phyloP scores from a whole-genome alignment of 2,797 vertebrate genomes.

The Enteromius mattozi region DNA sequence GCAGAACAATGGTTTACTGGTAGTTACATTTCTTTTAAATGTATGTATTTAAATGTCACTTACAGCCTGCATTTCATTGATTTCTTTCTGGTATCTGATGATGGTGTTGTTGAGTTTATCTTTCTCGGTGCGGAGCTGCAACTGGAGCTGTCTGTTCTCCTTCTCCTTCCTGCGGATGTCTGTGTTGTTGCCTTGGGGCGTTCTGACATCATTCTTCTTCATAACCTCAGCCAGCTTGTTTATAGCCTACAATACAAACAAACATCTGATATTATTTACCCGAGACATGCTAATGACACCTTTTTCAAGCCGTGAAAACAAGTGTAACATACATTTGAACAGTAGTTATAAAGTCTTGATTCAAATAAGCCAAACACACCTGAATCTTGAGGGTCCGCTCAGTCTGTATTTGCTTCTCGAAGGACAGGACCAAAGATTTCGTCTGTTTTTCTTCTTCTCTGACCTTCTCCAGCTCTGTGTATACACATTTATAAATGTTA shows the following conservation, averaged over 20 bases:
- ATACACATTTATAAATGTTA: slow-evolving; percentile 10
- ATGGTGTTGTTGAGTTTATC: slow-evolving; percentile 93
- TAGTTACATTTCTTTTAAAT: neutral
- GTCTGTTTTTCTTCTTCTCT: slow-evolving; percentile 84
- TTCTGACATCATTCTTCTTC: slow-evolving; percentile 81
- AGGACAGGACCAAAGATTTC: slow-evolving; percentile 78
- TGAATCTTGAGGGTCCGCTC: slow-evolving; percentile 97
- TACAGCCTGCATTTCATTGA: slow-evolving; percentile 98
- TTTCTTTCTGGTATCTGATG: slow-evolving; percentile 93
- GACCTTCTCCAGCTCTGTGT: slow-evolving; percentile 82
- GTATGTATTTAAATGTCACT: slow-evolving; percentile 67
- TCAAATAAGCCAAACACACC: slow-evolving; percentile 69
- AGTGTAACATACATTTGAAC: neutral
- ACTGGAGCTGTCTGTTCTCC: slow-evolving; percentile 94
- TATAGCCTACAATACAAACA: slow-evolving; percentile 81
- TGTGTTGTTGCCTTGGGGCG: slow-evolving; percentile 82
- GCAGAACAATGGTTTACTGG: neutral
- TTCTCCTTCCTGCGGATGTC: slow-evolving; percentile 92
- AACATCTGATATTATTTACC: neutral
- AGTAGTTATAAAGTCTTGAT: neutral
- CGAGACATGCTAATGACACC: neutral
- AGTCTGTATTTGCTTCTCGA: slow-evolving; percentile 88
- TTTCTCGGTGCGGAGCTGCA: slow-evolving; percentile 88
- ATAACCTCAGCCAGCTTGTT: slow-evolving; percentile 98
- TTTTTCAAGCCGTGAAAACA: neutral